Percentiles rank a stretch among this genome's conserved stretches.
phyloP scores from a whole-genome alignment of 64 coral and sea anemone genomes.

The Astreopora myriophthalma region DNA sequence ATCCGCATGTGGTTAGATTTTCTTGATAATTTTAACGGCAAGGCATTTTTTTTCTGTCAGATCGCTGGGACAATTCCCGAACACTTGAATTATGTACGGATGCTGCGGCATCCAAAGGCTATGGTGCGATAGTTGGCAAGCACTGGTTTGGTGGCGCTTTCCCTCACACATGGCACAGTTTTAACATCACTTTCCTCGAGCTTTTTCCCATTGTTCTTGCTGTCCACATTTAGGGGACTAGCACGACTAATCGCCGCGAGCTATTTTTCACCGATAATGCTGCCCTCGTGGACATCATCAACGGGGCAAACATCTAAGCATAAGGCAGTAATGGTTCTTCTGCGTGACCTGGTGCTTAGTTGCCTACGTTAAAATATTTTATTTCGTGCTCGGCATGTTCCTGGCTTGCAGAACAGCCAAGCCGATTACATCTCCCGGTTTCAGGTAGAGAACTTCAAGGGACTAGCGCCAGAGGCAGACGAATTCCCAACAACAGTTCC shows the following conservation, averaged over 20 bases:
- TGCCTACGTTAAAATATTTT: background rate
- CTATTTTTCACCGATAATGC: background rate
- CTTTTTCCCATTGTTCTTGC: background rate
- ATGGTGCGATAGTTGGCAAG: slow-evolving; percentile 2
- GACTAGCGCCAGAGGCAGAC: too few species aligned
- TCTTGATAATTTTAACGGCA: background rate
- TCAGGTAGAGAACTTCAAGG: too few species aligned
- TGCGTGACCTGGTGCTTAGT: background rate
- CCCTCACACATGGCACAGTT: background rate
- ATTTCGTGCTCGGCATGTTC: background rate
- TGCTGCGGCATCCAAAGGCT: background rate
- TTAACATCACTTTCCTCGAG: background rate
- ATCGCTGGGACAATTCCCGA: background rate
- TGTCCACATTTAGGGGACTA: background rate
- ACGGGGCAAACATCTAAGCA: background rate
- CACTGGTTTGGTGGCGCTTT: slow-evolving; percentile 15
- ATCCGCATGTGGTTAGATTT: background rate
- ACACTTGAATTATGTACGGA: background rate
- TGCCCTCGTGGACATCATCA: background rate
- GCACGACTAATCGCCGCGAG: background rate
- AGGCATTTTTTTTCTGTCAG: background rate
- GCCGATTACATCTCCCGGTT: too few species aligned
- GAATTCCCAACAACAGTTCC: too few species aligned
- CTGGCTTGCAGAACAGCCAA: too few species aligned
- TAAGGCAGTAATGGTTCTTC: background rate